Evolutionary conservation across 2,113 vertebrate genomes (phyloP), one percentile per base, ranked within the genome.

Genomic region (Hippopotamus amphibius): DNA sequence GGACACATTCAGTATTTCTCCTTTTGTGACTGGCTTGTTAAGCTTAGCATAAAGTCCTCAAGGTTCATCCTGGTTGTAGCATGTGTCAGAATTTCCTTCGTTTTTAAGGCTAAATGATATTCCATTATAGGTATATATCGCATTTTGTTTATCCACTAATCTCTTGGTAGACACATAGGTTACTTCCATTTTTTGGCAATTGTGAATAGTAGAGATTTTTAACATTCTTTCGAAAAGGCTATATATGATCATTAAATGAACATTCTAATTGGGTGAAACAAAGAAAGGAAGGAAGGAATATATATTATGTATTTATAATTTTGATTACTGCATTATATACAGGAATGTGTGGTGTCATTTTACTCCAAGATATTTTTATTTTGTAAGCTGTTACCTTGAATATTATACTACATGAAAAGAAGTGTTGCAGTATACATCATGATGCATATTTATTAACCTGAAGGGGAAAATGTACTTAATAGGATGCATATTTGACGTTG

Each of bases 381-480:
- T 90, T 46, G 12, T 74, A 17, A 96, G 53, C 46, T 92, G 79
- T 89, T 97, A n/a, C 93, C 95, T 93, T 88, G 93, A 92, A 90
- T 96, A 96, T 98, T 98, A 96, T 28, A 0, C 93, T 76, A 68
- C 43, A 71, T 97, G 90, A 97, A 96, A 96, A 95, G 96, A 96
- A 93, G 95, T 95, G 84, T 98, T 97, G 82, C 90, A 88, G 89
- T 84, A 89, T 37, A 93, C 92, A 93, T 98, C 89, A 90, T 65
- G 33, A 97, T 98, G 91, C 87, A 37, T 97, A 97, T 98, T 98
- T 97, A 96, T 98, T 93, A 95, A 95, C 77, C 95, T 96, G 80
- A 81, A 84, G 43, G 95, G 96, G 96, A 97, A 98, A 98, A 97
- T 98, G 95, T 97, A 95, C 77, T 97, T 96, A 90, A 97, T 97